A percentile compares a stretch with the other conserved stretches of the same genome.
Conservation (phyloP, 2,113 vertebrate genomes). For the Calonectris borealis region DNA sequence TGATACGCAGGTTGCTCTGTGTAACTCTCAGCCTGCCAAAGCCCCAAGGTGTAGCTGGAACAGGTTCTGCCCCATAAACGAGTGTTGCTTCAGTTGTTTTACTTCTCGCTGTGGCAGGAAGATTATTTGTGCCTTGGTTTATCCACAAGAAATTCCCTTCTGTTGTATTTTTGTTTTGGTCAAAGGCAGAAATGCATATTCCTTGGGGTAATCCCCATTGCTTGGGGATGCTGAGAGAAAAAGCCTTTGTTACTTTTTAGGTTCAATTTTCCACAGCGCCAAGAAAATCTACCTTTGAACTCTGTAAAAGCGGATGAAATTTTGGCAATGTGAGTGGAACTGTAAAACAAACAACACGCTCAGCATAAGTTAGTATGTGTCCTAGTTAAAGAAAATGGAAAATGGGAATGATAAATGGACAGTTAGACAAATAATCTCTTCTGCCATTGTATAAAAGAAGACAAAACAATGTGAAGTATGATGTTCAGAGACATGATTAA, state of each 20-base stretch:
- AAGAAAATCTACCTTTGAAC: slow-evolving; percentile 50
- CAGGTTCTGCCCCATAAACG: not conserved
- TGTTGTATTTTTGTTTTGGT: not conserved
- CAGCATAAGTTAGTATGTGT: not conserved
- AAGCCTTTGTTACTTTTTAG: not conserved
- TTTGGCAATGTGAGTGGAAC: slow-evolving; percentile 1
- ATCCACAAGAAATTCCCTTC: not conserved
- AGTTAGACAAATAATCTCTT: not conserved
- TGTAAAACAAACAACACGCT: slow-evolving; percentile 32
- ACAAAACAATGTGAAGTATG: not conserved
- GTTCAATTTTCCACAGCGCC: not conserved
- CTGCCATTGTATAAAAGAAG: not conserved
- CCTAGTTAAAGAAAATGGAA: slow-evolving; percentile 5
- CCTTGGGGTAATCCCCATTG: not conserved
- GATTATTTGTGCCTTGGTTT: not conserved
- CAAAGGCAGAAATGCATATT: not conserved
- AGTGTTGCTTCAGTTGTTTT: not conserved
- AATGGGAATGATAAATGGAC: slow-evolving; percentile 6
- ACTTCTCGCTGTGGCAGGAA: not conserved
- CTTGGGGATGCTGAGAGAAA: not conserved
- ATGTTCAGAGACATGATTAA: not conserved
- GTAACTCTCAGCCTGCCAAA: not conserved
- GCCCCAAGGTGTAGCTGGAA: not conserved
- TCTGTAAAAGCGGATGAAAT: not conserved
- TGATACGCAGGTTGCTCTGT: accelerated